A percentile compares a stretch with the other conserved stretches of the same genome.
Evolutionary conservation across 2,888 invertebrate species (phyloP).

Genomic region (Monoplex corrugatus): DNA sequence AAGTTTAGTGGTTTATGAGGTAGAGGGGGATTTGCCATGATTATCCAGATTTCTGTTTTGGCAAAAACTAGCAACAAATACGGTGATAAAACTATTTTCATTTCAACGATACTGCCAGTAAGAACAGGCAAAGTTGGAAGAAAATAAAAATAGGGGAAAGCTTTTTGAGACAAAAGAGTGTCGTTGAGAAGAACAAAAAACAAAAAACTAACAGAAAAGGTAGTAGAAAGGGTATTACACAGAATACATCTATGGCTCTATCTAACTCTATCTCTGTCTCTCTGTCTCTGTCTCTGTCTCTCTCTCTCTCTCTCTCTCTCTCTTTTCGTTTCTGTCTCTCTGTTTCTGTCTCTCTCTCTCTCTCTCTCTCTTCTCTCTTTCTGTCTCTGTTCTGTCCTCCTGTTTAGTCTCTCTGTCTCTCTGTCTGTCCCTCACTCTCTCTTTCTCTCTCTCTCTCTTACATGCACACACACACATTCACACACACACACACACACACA

Average conservation of each 20-base stretch:
- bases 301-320: too few relatives aligned
- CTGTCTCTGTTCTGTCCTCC: too few relatives aligned
- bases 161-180: neutral
- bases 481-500: conserved; percentile 15
- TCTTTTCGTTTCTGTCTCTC: neutral
- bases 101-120: conserved; percentile 8
- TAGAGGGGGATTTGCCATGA: conserved; percentile 33
- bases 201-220: too few relatives aligned
- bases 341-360: neutral
- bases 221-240: too few relatives aligned
- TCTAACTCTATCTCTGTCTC: too few relatives aligned
- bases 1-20: conserved; percentile 44
- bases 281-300: too few relatives aligned
- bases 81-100: conserved; percentile 8
- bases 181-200: too few relatives aligned
- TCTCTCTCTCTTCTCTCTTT: too few relatives aligned
- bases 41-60: neutral
- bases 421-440: neutral
- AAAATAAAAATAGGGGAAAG: neutral
- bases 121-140: neutral
- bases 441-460: neutral
- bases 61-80: neutral
- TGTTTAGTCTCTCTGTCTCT: too few relatives aligned
- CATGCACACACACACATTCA: neutral
- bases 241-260: too few relatives aligned